Evolutionary conservation across 2,888 invertebrate genomes (phyloP).

Genomic region (Tachina fera): DNA sequence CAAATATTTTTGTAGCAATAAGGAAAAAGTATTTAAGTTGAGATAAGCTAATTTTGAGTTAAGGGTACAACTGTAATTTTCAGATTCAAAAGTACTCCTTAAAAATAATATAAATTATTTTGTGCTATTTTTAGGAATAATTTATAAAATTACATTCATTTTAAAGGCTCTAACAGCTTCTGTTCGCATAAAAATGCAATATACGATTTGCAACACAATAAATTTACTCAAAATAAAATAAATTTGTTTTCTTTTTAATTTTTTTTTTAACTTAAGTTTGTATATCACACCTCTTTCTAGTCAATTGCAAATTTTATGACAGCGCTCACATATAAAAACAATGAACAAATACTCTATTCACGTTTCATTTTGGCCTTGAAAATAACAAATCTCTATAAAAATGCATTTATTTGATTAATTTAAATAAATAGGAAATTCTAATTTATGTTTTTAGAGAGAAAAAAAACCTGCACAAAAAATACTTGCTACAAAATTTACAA

Average conservation of each 20-base stretch:
- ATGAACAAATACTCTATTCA: slow-evolving; percentile 34
- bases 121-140: too few relatives aligned
- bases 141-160: too few relatives aligned
- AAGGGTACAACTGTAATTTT: too few relatives aligned
- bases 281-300: slow-evolving; percentile 34
- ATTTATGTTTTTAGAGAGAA: slow-evolving; percentile 37
- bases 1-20: not conserved
- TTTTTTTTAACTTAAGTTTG: not conserved
- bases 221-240: not conserved
- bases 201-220: not conserved
- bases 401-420: slow-evolving; percentile 50
- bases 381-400: slow-evolving; percentile 39
- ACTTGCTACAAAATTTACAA: slow-evolving; percentile 39
- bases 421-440: slow-evolving; percentile 62
- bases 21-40: too few relatives aligned
- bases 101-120: too few relatives aligned
- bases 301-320: slow-evolving; percentile 16
- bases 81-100: too few relatives aligned
- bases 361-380: slow-evolving; percentile 56
- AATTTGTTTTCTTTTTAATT: not conserved
- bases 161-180: too few relatives aligned
- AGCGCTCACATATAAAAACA: slow-evolving; percentile 4
- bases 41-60: too few relatives aligned
- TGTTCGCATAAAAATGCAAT: too few relatives aligned
- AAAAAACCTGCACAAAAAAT: slow-evolving; percentile 33